Conservation (phyloP, 2,888 invertebrate genomes). For the Agrilus mali region DNA sequence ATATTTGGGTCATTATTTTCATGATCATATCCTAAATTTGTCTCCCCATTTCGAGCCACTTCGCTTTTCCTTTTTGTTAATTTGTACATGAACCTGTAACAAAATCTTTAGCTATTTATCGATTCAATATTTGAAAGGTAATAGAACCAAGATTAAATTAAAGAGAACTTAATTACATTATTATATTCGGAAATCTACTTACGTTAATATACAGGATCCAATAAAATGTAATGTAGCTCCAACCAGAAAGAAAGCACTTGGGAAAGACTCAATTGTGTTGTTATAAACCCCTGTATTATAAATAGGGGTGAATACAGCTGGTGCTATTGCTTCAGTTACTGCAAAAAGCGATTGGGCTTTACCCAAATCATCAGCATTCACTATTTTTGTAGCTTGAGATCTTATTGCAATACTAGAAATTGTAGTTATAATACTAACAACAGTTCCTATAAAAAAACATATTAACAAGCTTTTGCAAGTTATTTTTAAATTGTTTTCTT, state of each 20-base stretch:
- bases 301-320: constrained; percentile 42
- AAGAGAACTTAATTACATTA: too few relatives aligned
- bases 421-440: constrained; percentile 25
- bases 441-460: constrained; percentile 1
- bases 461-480: background rate
- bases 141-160: too few relatives aligned
- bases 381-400: constrained; percentile 30
- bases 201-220: constrained; percentile 39
- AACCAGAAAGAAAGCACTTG: constrained; percentile 44
- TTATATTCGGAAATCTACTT: constrained; percentile 27
- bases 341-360: constrained; percentile 42
- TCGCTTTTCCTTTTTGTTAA: background rate
- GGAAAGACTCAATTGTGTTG: constrained; percentile 36
- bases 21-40: background rate
- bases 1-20: too few relatives aligned
- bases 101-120: background rate
- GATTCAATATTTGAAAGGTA: too few relatives aligned
- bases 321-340: constrained; percentile 44
- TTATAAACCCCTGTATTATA: constrained; percentile 42
- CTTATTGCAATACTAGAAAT: constrained; percentile 26
- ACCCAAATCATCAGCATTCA: constrained; percentile 27
- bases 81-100: constrained; percentile 4
- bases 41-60: background rate
- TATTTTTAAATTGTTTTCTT: background rate
- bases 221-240: constrained; percentile 38